Percentiles rank a stretch among this genome's conserved stretches.
Evolutionary conservation across 1,140 invertebrate genomes (phyloP).

Genomic region (Schlechtendalia chinensis): DNA sequence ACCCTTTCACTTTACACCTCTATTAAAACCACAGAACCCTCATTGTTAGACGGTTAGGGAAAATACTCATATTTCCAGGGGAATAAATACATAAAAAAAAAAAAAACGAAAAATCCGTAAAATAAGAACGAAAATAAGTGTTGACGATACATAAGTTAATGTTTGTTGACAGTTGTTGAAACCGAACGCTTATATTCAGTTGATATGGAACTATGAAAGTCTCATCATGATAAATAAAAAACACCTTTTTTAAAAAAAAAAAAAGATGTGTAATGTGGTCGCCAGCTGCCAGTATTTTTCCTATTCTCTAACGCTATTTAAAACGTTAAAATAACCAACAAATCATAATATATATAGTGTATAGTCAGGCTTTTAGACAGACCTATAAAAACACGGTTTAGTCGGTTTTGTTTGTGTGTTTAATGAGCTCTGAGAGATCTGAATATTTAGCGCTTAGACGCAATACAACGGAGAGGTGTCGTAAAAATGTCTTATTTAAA

Average conservation of each 20-base stretch:
- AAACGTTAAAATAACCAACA: constrained; percentile 36
- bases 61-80: constrained; percentile 41
- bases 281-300: constrained; percentile 31
- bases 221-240: constrained; percentile 17
- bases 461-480: background rate
- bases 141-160: constrained; percentile 25
- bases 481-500: constrained; percentile 27
- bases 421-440: constrained; percentile 19
- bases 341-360: constrained; percentile 31
- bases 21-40: constrained; percentile 33
- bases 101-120: background rate
- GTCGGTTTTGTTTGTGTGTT: constrained; percentile 23
- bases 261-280: background rate
- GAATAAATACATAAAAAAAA: background rate
- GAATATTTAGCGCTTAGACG: constrained; percentile 26
- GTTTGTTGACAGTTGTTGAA: constrained; percentile 33
- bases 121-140: constrained; percentile 17
- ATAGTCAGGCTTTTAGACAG: background rate
- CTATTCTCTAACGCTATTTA: background rate
- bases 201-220: constrained; percentile 11
- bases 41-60: constrained; percentile 35
- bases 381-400: constrained; percentile 25
- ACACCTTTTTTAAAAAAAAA: constrained; percentile 6
- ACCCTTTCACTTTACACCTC: constrained; percentile 33
- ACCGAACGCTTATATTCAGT: constrained; percentile 37